Conservation (phyloP, 2,113 vertebrate species). For the Thamnophis sirtalis region DNA sequence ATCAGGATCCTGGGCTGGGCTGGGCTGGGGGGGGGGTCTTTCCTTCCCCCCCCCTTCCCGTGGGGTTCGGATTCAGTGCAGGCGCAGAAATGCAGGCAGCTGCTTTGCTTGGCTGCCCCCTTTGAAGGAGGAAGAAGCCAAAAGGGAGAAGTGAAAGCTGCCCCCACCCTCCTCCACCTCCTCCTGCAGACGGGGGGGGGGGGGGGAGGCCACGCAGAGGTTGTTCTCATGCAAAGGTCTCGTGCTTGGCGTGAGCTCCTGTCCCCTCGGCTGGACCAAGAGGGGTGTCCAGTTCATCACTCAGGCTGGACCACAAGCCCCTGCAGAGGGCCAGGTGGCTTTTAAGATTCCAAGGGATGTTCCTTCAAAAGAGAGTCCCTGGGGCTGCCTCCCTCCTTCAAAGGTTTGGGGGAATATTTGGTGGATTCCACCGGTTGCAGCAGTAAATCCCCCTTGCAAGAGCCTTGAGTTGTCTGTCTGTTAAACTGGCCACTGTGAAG, state of each 20-base stretch:
- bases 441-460: rapidly evolving
- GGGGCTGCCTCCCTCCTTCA: neutral
- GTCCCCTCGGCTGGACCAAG: neutral
- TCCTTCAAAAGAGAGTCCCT: neutral
- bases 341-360: neutral
- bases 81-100: neutral
- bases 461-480: too few species aligned
- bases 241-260: too few species aligned
- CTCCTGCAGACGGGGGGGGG: neutral
- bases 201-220: too few species aligned
- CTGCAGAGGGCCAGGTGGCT: too few species aligned
- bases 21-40: too few species aligned
- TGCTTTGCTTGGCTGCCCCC: neutral
- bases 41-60: neutral
- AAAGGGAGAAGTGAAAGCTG: neutral
- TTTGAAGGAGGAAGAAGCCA: neutral
- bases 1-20: neutral
- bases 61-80: neutral
- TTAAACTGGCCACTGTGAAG: too few species aligned
- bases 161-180: neutral
- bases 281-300: neutral
- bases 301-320: neutral
- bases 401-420: neutral
- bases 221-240: neutral
- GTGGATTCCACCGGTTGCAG: neutral